Conservation (phyloP, 2,797 vertebrate genomes). For the Cryptoprocta ferox region DNA sequence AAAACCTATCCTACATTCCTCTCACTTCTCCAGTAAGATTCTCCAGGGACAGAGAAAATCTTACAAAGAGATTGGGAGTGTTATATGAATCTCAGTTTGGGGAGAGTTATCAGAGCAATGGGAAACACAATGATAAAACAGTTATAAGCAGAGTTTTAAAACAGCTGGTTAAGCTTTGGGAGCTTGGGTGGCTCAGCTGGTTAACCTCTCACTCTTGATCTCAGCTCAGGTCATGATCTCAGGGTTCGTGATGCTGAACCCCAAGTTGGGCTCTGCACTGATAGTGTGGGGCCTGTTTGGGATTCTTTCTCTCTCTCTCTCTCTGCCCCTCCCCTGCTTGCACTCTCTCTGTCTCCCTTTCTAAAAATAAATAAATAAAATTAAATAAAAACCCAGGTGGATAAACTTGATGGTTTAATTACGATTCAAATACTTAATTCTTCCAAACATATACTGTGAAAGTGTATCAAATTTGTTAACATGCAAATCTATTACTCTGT, state of each 20-base stretch:
- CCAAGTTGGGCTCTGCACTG: too few species aligned
- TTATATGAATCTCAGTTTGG: slow-evolving; percentile 71
- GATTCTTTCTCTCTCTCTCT: too few species aligned
- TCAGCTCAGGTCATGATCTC: too few species aligned
- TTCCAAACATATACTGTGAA: not conserved
- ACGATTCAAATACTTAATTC: slow-evolving; percentile 40
- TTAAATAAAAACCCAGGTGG: not conserved
- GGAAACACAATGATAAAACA: slow-evolving; percentile 20
- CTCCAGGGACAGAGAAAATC: slow-evolving; percentile 61
- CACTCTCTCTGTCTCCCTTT: too few species aligned
- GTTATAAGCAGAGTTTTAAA: not conserved
- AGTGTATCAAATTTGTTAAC: not conserved
- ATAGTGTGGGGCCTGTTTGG: too few species aligned
- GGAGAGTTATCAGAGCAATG: slow-evolving; percentile 58
- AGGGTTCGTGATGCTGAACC: too few species aligned
- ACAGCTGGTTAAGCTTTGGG: not conserved
- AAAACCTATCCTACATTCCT: slow-evolving; percentile 60
- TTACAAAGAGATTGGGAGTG: slow-evolving; percentile 60
- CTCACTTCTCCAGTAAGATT: slow-evolving; percentile 73
- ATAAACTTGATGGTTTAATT: slow-evolving; percentile 49
- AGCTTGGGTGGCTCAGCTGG: too few species aligned
- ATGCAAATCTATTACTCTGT: not conserved
- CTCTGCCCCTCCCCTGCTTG: too few species aligned
- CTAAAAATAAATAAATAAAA: too few species aligned
- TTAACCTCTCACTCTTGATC: too few species aligned